Conservation (phyloP, 2,888 invertebrate species). For the Ariolimax columbianus region DNA sequence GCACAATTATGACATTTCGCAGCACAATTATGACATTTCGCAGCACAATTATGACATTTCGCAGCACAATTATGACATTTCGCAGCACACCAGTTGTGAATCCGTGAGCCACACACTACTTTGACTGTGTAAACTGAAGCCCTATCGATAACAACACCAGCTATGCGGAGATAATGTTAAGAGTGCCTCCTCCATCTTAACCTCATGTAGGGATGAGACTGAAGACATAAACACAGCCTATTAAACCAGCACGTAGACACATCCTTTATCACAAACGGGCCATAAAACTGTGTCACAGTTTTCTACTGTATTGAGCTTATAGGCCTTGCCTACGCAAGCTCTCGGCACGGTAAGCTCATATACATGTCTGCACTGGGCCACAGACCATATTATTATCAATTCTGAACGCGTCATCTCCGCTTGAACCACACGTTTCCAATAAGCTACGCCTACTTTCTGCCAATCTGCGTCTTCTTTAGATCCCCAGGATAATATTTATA, state of each 20-base stretch:
- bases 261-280: background rate
- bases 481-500: too few relatives aligned
- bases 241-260: background rate
- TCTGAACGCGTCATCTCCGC: background rate
- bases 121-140: background rate
- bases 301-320: background rate
- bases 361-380: background rate
- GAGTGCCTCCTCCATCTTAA: background rate
- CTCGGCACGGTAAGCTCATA: background rate
- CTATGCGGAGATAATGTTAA: background rate
- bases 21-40: too few relatives aligned
- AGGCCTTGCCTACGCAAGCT: background rate
- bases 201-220: background rate
- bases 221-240: background rate
- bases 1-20: too few relatives aligned
- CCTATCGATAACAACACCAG: background rate
- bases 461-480: too few relatives aligned
- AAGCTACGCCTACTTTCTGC: background rate
- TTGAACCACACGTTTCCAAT: background rate
- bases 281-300: background rate
- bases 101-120: too few relatives aligned
- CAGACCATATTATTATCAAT: background rate
- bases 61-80: too few relatives aligned
- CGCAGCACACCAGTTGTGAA: too few relatives aligned
- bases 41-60: too few relatives aligned